These are phyloP conservation scores for Pangasianodon gigas DNA, from an alignment of 2,113 vertebrate genomes.

Conservation along the genomic window DNA sequence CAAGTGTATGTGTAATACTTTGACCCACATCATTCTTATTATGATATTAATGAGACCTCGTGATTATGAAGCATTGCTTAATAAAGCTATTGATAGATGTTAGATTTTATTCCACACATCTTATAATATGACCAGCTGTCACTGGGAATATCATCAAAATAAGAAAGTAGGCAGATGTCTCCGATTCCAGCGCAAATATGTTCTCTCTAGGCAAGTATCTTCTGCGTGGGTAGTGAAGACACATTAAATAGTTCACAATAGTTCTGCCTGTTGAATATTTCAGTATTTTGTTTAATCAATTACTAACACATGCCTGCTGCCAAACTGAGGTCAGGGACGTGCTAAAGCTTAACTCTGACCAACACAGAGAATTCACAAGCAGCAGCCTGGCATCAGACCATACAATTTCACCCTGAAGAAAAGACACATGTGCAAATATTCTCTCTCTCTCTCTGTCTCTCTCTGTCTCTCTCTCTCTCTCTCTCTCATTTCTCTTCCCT, in stretches of 20 bases:
- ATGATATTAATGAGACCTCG: not conserved
- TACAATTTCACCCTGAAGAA: not conserved
- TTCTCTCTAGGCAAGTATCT: not conserved
- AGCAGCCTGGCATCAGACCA: conserved; percentile 13
- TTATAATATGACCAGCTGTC: not conserved
- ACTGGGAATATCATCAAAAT: not conserved
- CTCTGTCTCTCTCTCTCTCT: conserved; percentile 56
- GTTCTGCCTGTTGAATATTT: conserved; percentile 17
- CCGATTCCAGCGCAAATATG: not conserved
- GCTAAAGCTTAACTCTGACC: not conserved
- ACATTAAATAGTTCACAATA: conserved; percentile 16
- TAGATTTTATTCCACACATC: not conserved
- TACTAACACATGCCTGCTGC: conserved; percentile 7
- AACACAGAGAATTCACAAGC: conserved; percentile 12
- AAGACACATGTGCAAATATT: not conserved
- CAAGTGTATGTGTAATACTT: not conserved
- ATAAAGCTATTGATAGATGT: not conserved
- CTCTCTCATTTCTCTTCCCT: conserved; percentile 50
- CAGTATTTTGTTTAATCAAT: conserved; percentile 19
- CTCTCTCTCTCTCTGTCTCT: conserved; percentile 42
- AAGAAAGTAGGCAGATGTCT: not conserved
- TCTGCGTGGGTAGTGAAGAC: not conserved
- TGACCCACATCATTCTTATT: not conserved
- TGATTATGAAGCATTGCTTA: conserved; percentile 1
- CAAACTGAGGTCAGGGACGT: not conserved